Evolutionary conservation across 2,113 vertebrate species (phyloP).

Genomic region (Antigone vipio): DNA sequence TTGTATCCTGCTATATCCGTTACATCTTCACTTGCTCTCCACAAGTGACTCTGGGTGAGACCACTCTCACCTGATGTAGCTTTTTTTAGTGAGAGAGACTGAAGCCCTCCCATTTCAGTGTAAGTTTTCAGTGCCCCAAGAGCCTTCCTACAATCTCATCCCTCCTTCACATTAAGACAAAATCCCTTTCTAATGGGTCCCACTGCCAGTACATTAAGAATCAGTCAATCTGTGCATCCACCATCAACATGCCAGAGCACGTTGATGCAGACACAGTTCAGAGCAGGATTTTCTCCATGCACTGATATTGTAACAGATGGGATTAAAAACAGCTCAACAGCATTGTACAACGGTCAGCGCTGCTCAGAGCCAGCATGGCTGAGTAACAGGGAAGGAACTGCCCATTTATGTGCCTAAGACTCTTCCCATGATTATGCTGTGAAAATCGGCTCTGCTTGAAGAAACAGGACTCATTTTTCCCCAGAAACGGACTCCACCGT

Average conservation of each 20-base stretch:
- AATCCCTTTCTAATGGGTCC: not conserved
- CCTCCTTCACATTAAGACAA: not conserved
- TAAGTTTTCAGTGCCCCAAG: not conserved
- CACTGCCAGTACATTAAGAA: not conserved
- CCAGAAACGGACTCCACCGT: not conserved
- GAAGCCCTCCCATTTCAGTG: not conserved
- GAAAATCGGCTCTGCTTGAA: not conserved
- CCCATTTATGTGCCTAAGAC: not conserved
- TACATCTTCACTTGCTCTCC: not conserved
- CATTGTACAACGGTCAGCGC: accelerated
- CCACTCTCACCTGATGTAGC: not conserved
- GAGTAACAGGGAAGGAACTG: not conserved
- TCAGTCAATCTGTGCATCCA: not conserved
- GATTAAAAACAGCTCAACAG: not conserved
- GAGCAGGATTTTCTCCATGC: not conserved
- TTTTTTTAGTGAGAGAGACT: no score
- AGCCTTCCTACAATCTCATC: not conserved
- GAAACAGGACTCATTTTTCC: not conserved
- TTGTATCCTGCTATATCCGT: not conserved
- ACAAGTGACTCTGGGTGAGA: accelerated
- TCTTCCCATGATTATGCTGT: not conserved
- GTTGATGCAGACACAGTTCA: no score
- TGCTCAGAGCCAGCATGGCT: not conserved
- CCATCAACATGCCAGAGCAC: not conserved
- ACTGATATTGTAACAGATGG: not conserved